Percentiles rank a stretch among this genome's conserved stretches.
phyloP scores from a whole-genome alignment of 2,797 vertebrate genomes.

The Meriones psammophilus region DNA sequence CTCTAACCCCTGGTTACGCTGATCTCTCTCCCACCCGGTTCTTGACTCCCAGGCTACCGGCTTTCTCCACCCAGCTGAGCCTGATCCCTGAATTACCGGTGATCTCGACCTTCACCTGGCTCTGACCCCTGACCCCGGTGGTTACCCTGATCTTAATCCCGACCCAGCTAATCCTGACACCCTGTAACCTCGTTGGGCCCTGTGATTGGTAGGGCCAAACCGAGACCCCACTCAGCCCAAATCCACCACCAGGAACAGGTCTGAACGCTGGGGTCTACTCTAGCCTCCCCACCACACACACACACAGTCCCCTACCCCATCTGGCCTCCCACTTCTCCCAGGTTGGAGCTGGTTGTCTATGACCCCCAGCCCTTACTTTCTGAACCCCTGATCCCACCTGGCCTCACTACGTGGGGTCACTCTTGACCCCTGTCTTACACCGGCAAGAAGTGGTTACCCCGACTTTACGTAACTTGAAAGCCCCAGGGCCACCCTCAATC shows the following conservation, averaged over 20 bases:
- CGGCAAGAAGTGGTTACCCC: not conserved
- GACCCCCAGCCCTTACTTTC: not conserved
- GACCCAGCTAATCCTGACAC: not conserved
- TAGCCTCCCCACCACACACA: fast-evolving
- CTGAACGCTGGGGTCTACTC: not conserved
- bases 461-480: not conserved
- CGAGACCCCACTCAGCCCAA: not conserved
- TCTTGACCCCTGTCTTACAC: not conserved
- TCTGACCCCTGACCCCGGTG: not conserved
- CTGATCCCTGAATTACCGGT: not conserved
- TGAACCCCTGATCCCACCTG: not conserved
- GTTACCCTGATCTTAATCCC: not conserved
- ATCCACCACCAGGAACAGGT: not conserved
- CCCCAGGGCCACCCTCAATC: no score
- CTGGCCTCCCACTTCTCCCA: not conserved
- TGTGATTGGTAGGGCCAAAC: not conserved
- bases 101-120: not conserved
- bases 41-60: not conserved
- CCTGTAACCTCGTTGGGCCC: not conserved
- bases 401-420: not conserved
- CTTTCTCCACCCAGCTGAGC: not conserved
- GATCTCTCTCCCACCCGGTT: not conserved
- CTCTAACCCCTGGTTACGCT: not conserved
- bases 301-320: not conserved
- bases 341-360: not conserved